Evolutionary conservation across 2,113 vertebrate genomes (phyloP).

Genomic region (Actenoides hombroni): DNA sequence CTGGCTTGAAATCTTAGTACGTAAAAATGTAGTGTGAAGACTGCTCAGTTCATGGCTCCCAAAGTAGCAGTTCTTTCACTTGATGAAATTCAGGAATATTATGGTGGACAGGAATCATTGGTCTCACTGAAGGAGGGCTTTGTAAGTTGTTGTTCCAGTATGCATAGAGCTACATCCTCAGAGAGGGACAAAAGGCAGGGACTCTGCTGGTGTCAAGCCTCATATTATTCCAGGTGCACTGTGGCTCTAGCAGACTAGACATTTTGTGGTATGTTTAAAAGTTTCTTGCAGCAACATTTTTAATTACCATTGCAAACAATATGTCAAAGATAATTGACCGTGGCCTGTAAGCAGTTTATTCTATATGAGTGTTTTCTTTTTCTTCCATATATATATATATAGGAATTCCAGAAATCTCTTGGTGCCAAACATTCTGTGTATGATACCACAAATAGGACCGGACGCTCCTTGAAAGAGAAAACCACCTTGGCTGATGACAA

Average conservation of each 20-base stretch:
- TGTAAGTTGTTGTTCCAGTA: background rate
- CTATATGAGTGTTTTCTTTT: background rate
- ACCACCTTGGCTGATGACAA: slow-evolving; percentile 90
- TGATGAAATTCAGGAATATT: background rate
- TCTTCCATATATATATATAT: background rate
- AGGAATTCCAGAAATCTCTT: slow-evolving; percentile 97
- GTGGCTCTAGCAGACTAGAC: background rate
- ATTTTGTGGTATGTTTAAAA: background rate
- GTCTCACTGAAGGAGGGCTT: background rate
- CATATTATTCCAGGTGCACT: background rate
- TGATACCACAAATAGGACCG: slow-evolving; percentile 91
- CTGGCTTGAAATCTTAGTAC: background rate
- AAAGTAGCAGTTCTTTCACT: background rate
- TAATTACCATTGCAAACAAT: background rate
- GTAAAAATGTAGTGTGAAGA: background rate
- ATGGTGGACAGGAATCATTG: background rate
- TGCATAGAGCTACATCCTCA: background rate
- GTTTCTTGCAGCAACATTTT: background rate
- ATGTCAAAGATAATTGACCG: background rate
- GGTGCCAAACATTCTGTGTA: slow-evolving; percentile 97
- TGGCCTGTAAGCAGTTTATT: background rate
- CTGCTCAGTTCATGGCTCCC: background rate
- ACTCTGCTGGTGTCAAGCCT: background rate
- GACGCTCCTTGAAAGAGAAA: slow-evolving; percentile 94
- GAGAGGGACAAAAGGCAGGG: background rate